Evolutionary conservation across 2,888 invertebrate species (phyloP).

Genomic region (Pomacea canaliculata): DNA sequence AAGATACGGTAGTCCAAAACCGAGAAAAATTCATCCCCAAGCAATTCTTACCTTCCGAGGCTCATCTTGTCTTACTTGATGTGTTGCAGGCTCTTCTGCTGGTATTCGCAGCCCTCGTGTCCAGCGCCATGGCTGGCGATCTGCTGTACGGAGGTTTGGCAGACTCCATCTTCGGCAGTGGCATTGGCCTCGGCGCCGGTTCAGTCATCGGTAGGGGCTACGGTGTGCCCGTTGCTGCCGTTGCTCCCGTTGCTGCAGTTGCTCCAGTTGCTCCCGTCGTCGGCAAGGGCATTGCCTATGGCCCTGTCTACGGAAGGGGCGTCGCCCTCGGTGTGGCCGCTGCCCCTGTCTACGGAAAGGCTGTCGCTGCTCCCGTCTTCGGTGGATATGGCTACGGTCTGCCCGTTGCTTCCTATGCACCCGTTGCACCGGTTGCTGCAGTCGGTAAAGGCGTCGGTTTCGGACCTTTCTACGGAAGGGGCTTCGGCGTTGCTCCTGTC

Average conservation of each 20-base stretch:
- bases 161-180: neutral
- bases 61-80: too few relatives aligned
- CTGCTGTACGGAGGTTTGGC: neutral
- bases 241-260: neutral
- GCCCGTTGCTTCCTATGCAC: neutral
- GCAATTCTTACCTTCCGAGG: too few relatives aligned
- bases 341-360: neutral
- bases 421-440: neutral
- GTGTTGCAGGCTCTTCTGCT: neutral
- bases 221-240: neutral
- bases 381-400: neutral
- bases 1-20: too few relatives aligned
- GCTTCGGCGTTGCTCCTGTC: neutral
- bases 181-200: neutral
- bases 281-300: neutral
- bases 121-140: slow-evolving; percentile 7
- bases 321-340: neutral
- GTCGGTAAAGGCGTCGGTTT: neutral
- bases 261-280: neutral
- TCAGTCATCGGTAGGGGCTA: neutral
- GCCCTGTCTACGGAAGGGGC: neutral
- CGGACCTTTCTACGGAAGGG: neutral
- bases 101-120: neutral
- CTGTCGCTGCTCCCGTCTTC: neutral
- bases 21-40: too few relatives aligned